Evolutionary conservation across 1,140 invertebrate species (phyloP).

Genomic region (Sitophilus oryzae): DNA sequence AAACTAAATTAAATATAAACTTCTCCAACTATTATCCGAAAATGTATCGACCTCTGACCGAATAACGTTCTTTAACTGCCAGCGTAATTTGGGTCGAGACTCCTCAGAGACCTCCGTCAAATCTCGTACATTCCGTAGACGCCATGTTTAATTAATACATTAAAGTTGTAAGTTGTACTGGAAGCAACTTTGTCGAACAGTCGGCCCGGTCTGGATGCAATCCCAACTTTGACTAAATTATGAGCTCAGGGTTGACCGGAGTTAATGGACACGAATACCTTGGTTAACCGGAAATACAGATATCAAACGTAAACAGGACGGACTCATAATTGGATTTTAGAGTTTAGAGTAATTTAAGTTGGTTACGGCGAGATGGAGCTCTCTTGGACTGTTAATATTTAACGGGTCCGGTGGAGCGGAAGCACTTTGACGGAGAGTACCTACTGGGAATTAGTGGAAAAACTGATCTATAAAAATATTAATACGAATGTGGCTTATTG

Average conservation of each 20-base stretch:
- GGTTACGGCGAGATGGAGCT: not conserved
- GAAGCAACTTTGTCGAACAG: constrained; percentile 13
- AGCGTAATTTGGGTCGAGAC: constrained; percentile 1
- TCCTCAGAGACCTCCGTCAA: constrained; percentile 12
- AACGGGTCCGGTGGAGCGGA: not conserved
- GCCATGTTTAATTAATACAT: constrained; percentile 16
- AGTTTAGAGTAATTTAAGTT: constrained; percentile 18
- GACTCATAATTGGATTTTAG: constrained; percentile 24
- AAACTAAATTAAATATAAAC: too few species aligned
- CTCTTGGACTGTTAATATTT: not conserved
- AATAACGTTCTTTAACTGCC: too few species aligned
- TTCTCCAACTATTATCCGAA: too few species aligned
- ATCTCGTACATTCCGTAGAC: constrained; percentile 10
- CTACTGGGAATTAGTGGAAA: too few species aligned
- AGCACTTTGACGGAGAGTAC: not conserved
- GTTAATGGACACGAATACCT: constrained; percentile 25
- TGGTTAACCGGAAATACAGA: constrained; percentile 23
- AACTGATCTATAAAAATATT: too few species aligned
- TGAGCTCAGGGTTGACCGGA: constrained; percentile 19
- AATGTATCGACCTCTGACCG: too few species aligned
- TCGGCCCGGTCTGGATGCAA: constrained; percentile 8
- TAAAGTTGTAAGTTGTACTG: constrained; percentile 14
- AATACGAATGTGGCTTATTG: too few species aligned
- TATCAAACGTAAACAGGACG: constrained; percentile 18
- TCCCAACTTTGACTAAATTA: constrained; percentile 28